A percentile compares a stretch with the other conserved stretches of the same genome.
Evolutionary conservation across 1,140 invertebrate species (phyloP).

Genomic region (Drosophila prosaltans): DNA sequence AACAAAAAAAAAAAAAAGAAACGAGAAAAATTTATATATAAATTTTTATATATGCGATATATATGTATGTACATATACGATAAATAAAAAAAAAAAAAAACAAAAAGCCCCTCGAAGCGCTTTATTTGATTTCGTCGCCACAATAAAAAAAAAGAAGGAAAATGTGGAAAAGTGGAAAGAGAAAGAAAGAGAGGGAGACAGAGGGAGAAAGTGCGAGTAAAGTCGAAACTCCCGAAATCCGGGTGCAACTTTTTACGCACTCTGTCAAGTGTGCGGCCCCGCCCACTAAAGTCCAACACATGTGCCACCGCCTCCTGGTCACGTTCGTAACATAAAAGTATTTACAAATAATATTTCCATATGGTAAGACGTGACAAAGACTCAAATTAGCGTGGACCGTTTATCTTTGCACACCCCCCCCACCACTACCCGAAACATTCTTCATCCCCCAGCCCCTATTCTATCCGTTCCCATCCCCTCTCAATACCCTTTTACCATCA

Average conservation of each 20-base stretch:
- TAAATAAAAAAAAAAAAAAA: conserved; percentile 20
- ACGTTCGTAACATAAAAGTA: conserved; percentile 82
- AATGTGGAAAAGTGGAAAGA: background rate
- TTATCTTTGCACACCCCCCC: conserved; percentile 51
- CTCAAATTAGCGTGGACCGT: conserved; percentile 80
- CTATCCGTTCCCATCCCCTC: background rate
- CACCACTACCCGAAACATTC: background rate
- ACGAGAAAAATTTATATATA: conserved; percentile 50
- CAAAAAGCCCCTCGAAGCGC: conserved; percentile 52
- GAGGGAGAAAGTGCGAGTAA: background rate
- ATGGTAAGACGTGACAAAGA: conserved; percentile 83
- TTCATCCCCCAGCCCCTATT: conserved; percentile 15
- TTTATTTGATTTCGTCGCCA: conserved; percentile 81
- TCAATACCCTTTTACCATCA: conserved; percentile 16
- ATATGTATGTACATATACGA: conserved; percentile 9
- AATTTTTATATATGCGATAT: conserved; percentile 64
- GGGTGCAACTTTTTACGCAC: conserved; percentile 40
- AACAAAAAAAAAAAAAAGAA: background rate
- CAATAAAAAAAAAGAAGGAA: conserved; percentile 60
- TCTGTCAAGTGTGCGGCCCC: conserved; percentile 39
- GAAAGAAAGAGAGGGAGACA: background rate
- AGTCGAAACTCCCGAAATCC: conserved; percentile 28
- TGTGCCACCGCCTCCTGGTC: conserved; percentile 69
- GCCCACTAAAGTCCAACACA: conserved; percentile 28
- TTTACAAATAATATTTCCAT: conserved; percentile 83